These are phyloP conservation scores for Lineus longissimus DNA, from an alignment of 1,140 invertebrate genomes.

Conservation along the genomic window DNA sequence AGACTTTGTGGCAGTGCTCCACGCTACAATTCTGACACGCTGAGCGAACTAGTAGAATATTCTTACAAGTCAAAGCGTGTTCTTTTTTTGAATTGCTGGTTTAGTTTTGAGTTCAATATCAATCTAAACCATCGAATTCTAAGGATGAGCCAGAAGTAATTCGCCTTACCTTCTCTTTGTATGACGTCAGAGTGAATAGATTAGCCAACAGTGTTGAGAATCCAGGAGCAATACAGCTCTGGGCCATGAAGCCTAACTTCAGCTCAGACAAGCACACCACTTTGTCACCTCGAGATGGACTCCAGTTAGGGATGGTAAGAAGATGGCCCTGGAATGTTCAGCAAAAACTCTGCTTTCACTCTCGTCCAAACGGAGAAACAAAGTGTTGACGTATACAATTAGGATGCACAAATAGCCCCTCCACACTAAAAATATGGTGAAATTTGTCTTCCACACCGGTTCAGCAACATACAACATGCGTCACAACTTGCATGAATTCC, in stretches of 20 bases:
- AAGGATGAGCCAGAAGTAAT: no score
- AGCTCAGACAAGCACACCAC: conserved; percentile 73
- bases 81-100: no score
- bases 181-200: conserved; percentile 54
- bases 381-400: not conserved
- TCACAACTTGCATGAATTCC: no score
- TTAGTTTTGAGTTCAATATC: no score
- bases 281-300: conserved; percentile 95
- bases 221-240: conserved; percentile 92
- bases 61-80: no score
- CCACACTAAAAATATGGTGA: no score
- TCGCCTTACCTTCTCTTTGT: conserved; percentile 8
- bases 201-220: conserved; percentile 99
- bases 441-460: no score
- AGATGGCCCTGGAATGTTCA: conserved; percentile 75
- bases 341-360: not conserved
- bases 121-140: no score
- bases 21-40: no score
- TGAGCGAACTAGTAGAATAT: no score
- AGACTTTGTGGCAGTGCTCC: no score
- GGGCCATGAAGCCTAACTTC: conserved; percentile 90
- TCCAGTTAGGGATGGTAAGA: conserved; percentile 95
- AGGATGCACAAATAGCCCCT: not conserved
- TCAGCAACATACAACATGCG: no score
- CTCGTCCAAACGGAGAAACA: not conserved